phyloP scores from a whole-genome alignment of 2,797 vertebrate species.

The Glossophaga mutica region DNA sequence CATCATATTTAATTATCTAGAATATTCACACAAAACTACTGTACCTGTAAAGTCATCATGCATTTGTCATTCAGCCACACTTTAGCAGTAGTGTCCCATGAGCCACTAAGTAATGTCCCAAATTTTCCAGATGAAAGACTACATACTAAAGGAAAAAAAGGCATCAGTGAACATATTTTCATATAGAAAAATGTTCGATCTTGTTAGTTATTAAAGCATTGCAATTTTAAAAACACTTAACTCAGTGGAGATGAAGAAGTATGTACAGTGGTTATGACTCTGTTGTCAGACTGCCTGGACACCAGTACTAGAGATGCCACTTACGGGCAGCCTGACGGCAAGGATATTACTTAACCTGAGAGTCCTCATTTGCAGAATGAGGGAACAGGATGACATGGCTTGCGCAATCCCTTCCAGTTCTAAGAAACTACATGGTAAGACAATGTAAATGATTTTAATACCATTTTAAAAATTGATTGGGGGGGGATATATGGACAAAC shows the following conservation, averaged over 20 bases:
- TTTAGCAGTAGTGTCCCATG: conserved; percentile 98
- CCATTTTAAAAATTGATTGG: background rate
- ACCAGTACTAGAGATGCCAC: background rate
- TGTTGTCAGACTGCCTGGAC: background rate
- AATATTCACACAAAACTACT: conserved; percentile 35
- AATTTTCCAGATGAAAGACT: conserved; percentile 96
- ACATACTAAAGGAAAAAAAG: conserved; percentile 86
- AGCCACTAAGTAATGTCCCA: conserved; percentile 96
- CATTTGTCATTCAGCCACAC: conserved; percentile 98
- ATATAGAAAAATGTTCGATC: background rate
- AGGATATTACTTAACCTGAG: background rate
- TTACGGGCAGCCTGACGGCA: background rate
- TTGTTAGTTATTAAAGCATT: background rate
- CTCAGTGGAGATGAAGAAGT: background rate
- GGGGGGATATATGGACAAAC: background rate
- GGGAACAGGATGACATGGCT: background rate
- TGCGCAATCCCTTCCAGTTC: background rate
- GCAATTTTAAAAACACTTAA: conserved; percentile 31
- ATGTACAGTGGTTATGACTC: background rate
- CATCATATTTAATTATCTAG: conserved; percentile 5
- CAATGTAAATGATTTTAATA: background rate
- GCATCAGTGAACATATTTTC: conserved; percentile 32
- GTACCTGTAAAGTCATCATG: conserved; percentile 99
- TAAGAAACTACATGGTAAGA: background rate
- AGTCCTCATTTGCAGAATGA: background rate